Evolutionary conservation across 2,797 vertebrate species (phyloP), one percentile per base, ranked within the genome.

Genomic region (Gallirallus australis): DNA sequence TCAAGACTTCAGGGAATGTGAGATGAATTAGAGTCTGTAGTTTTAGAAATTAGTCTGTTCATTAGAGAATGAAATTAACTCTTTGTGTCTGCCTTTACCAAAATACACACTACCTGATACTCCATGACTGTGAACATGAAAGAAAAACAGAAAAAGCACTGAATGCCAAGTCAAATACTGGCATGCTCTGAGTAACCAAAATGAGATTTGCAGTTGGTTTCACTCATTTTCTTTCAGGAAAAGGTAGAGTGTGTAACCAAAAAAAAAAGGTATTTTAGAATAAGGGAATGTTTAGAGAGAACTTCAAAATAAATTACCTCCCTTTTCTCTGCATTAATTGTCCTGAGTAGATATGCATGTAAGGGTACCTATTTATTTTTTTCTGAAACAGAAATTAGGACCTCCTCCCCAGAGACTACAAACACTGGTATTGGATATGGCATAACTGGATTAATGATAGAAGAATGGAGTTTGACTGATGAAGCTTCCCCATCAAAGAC

Each of bases 11-110:
- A 63, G 61, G 21, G 12, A 83, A 80, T 69, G 70, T 11, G 82
- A 94, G 66, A 69, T 50, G 31, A 83, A 24, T 72, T 42, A 91
- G 52, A 2, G 9, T 60, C 84, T 76, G 17, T 66, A 93, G 47
- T 81, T 82, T 60, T 78, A 93, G 53, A 72, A 90, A 75, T 70
- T 54, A 66, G 25, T 68, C 47, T 61, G 63, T 7, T 45, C 53
- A 80, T 70, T 60, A 90, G 20, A 78, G 28, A 96, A 88, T 3
- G 2, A 92, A 93, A 91, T 72, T 40, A 70, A 76, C 11, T 81
- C 66, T 90, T 93, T 60, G 40, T 86, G 95, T 57, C 64, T 40
- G 57, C 30, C 63, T 91, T 95, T 86, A 75, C 52, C 14, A 12
- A 86, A 89, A 89, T 52, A 64, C n/a, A 52, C 69, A 13, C 12